These are phyloP conservation scores for Diorhabda elongata DNA, from an alignment of 1,140 invertebrate genomes.

Conservation along the genomic window DNA sequence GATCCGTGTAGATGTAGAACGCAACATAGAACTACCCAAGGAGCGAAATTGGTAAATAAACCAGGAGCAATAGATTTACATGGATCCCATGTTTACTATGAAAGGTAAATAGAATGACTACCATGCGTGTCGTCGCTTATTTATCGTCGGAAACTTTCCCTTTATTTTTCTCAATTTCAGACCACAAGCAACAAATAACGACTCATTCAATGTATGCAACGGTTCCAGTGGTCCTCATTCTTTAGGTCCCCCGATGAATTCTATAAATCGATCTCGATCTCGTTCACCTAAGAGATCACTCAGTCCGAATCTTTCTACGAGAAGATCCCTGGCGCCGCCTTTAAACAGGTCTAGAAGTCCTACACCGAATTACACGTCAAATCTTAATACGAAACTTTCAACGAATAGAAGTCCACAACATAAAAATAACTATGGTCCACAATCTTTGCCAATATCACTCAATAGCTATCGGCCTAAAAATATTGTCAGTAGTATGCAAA, in stretches of 20 bases:
- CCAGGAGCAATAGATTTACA: constrained; percentile 61
- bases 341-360: constrained; percentile 40
- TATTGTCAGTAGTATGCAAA: constrained; percentile 39
- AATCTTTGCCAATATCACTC: constrained; percentile 29
- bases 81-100: constrained; percentile 79
- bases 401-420: constrained; percentile 30
- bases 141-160: too few species aligned
- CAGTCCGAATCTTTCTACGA: constrained; percentile 37
- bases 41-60: constrained; percentile 55
- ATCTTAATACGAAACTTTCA: constrained; percentile 38
- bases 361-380: constrained; percentile 43
- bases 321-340: constrained; percentile 38
- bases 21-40: constrained; percentile 59
- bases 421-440: constrained; percentile 27
- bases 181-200: constrained; percentile 6
- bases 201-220: constrained; percentile 11
- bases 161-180: constrained; percentile 9
- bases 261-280: constrained; percentile 49
- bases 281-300: constrained; percentile 43
- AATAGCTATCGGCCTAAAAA: constrained; percentile 33
- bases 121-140: too few species aligned
- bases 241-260: constrained; percentile 45
- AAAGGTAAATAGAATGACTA: constrained; percentile 53
- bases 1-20: constrained; percentile 89
- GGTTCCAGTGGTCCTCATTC: constrained; percentile 24